Evolutionary conservation across 2,888 invertebrate species (phyloP).

Genomic region (Abscondita cerata): DNA sequence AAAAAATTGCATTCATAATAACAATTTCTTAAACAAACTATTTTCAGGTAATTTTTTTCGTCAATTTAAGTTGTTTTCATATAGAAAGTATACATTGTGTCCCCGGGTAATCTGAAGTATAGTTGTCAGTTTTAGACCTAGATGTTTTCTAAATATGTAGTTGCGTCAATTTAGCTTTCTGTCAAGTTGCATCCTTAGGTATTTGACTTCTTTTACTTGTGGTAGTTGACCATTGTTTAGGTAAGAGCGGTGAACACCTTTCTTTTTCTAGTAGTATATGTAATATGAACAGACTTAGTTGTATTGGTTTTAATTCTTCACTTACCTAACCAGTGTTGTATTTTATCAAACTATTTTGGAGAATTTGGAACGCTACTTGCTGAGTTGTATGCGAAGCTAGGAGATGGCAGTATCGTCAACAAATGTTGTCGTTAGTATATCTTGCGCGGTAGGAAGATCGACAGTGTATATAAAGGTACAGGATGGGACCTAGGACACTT

Average conservation of each 20-base stretch:
- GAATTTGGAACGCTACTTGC: no score
- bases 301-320: constrained; percentile 2
- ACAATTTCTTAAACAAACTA: no score
- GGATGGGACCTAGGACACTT: background rate
- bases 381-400: no score
- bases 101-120: no score
- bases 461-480: background rate
- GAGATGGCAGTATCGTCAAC: background rate
- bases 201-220: background rate
- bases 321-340: constrained; percentile 2
- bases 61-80: no score
- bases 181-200: background rate
- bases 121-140: no score
- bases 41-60: no score
- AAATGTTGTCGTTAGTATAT: background rate
- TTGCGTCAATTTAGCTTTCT: constrained; percentile 2
- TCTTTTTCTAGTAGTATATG: constrained; percentile 1
- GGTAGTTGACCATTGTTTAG: background rate
- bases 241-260: background rate
- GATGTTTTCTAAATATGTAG: constrained; percentile 1
- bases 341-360: background rate
- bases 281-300: background rate
- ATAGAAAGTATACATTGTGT: no score
- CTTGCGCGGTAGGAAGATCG: background rate
- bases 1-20: no score